Conservation (phyloP, 1,140 invertebrate genomes). For the Bombus consobrinus region DNA sequence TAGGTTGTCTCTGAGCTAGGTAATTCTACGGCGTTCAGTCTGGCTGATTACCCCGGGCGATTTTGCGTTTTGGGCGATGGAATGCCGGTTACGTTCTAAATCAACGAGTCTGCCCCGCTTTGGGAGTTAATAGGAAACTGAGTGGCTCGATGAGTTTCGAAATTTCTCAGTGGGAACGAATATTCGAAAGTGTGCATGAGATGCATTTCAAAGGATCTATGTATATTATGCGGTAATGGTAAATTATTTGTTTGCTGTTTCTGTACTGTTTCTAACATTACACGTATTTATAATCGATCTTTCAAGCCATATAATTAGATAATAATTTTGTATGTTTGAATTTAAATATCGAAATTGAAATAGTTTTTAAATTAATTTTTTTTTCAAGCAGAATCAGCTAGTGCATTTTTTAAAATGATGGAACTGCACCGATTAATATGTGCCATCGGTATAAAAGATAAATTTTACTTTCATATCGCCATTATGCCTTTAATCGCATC, state of each 20-base stretch:
- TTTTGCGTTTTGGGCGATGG: neutral
- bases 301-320: too few species aligned
- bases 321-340: neutral
- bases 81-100: neutral
- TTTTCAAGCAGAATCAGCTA: too few species aligned
- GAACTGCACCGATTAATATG: too few species aligned
- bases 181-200: neutral
- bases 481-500: too few species aligned
- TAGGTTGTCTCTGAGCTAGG: slow-evolving; percentile 1
- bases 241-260: neutral
- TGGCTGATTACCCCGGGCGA: slow-evolving; percentile 5
- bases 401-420: neutral
- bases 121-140: neutral
- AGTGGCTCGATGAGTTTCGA: neutral
- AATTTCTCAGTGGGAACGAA: neutral
- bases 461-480: too few species aligned
- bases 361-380: neutral
- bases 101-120: neutral
- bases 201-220: neutral
- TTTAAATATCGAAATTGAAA: neutral
- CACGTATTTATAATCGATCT: too few species aligned
- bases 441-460: too few species aligned
- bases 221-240: neutral
- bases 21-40: slow-evolving; percentile 12
- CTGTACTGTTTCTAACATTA: too few species aligned